Percentiles rank a stretch among this genome's conserved stretches.
These are phyloP conservation scores for Drosophila yooni DNA, from an alignment of 2,888 invertebrate species.

Conservation along the genomic window DNA sequence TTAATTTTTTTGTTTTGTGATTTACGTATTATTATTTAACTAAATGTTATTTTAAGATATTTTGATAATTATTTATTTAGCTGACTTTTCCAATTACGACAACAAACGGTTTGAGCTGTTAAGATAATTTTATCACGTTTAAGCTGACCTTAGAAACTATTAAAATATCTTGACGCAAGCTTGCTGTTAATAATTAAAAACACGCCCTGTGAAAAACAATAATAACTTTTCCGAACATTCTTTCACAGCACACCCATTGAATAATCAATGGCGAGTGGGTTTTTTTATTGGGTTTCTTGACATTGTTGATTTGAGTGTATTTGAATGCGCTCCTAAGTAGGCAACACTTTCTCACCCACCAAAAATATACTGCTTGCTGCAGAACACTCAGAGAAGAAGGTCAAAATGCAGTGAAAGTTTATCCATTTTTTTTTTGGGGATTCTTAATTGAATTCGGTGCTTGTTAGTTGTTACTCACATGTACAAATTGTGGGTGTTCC, in stretches of 20 bases:
- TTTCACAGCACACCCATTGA: slow-evolving; percentile 37
- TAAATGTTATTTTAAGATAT: background rate
- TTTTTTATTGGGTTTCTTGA: slow-evolving; percentile 36
- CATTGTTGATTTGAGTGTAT: slow-evolving; percentile 48
- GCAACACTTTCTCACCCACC: slow-evolving; percentile 47
- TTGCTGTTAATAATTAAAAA: slow-evolving; percentile 11
- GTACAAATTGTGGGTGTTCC: slow-evolving; percentile 60
- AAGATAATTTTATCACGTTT: background rate
- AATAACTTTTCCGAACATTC: slow-evolving; percentile 3
- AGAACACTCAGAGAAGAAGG: slow-evolving; percentile 32
- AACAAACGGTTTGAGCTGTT: background rate
- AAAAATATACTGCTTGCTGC: slow-evolving; percentile 5
- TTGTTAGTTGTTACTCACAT: slow-evolving; percentile 58
- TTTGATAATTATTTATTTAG: background rate
- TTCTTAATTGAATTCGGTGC: slow-evolving; percentile 29
- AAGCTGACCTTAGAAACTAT: slow-evolving; percentile 8
- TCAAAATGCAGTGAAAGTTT: slow-evolving; percentile 38
- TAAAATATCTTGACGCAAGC: background rate
- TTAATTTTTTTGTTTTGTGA: background rate
- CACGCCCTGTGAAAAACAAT: slow-evolving; percentile 2
- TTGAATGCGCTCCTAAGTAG: slow-evolving; percentile 62
- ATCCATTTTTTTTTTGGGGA: background rate
- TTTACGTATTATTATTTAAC: background rate
- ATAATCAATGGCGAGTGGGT: slow-evolving; percentile 52
- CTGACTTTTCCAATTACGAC: background rate